A percentile compares a stretch with the other conserved stretches of the same genome.
Evolutionary conservation across 2,113 vertebrate genomes (phyloP).

Genomic region (Heterocephalus glaber): DNA sequence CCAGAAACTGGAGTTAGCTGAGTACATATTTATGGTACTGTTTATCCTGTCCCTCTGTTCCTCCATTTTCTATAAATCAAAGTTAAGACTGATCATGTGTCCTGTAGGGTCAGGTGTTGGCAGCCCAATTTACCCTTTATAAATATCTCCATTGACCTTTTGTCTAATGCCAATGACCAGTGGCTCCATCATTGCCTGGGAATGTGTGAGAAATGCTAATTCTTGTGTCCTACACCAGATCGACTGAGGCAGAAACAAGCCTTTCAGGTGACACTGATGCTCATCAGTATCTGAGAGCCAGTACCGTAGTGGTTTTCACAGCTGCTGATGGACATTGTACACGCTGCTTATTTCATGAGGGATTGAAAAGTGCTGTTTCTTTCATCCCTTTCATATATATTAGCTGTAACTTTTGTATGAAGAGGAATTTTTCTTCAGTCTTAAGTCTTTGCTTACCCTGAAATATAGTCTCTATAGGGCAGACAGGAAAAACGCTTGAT

Average conservation of each 20-base stretch:
- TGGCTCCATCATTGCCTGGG: neutral
- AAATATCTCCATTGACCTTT: neutral
- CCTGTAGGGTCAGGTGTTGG: neutral
- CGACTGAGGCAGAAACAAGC: neutral
- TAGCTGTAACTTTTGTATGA: slow-evolving; percentile 26
- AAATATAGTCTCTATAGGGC: slow-evolving; percentile 42
- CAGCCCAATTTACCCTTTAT: neutral
- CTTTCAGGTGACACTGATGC: neutral
- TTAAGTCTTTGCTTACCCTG: slow-evolving; percentile 51
- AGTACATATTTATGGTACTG: neutral
- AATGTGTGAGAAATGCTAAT: neutral
- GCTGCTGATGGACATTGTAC: neutral
- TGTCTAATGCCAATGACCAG: neutral
- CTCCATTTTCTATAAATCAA: neutral
- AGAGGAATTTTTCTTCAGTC: slow-evolving; percentile 49
- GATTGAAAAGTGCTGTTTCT: neutral
- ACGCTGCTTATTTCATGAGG: neutral
- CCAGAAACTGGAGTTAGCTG: neutral
- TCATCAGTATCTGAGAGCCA: accelerated
- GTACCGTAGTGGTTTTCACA: neutral
- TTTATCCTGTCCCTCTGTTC: neutral
- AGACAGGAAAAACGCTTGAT: slow-evolving; percentile 66
- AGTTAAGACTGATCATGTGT: neutral
- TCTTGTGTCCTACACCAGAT: neutral
- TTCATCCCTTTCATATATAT: slow-evolving; percentile 1